Conservation (phyloP, 2,888 invertebrate genomes). For the Lobophora halterata region DNA sequence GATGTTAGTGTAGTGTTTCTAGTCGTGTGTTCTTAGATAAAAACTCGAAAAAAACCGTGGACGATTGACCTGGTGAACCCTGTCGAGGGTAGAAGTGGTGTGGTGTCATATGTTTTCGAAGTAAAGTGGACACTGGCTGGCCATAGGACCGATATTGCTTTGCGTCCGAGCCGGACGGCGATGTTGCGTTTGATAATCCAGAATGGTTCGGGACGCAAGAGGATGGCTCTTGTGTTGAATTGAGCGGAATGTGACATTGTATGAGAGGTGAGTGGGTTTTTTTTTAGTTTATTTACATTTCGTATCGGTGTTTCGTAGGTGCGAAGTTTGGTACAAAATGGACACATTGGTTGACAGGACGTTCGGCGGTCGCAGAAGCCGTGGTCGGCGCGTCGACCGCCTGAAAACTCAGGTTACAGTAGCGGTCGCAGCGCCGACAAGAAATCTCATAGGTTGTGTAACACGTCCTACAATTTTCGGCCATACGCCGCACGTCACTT, state of each 20-base stretch:
- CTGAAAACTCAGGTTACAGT: constrained; percentile 42
- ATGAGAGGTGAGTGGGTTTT: constrained; percentile 73
- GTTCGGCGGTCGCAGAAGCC: constrained; percentile 52
- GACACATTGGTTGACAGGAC: constrained; percentile 63
- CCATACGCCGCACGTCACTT: constrained; percentile 21
- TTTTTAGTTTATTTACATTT: constrained; percentile 75
- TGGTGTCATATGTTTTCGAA: constrained; percentile 80
- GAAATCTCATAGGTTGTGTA: constrained; percentile 61
- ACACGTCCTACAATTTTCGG: constrained; percentile 37
- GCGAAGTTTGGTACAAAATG: constrained; percentile 64
- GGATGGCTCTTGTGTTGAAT: constrained; percentile 73
- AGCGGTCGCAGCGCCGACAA: constrained; percentile 32
- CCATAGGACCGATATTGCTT: constrained; percentile 78
- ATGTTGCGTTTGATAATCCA: constrained; percentile 75
- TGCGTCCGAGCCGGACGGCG: constrained; percentile 73
- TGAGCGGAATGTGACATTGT: constrained; percentile 81
- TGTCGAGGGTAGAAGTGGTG: constrained; percentile 67
- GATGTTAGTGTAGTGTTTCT: constrained; percentile 63
- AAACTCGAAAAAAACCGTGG: constrained; percentile 59
- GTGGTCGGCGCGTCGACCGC: constrained; percentile 42
- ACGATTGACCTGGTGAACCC: constrained; percentile 55
- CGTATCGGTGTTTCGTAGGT: constrained; percentile 49
- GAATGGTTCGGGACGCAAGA: constrained; percentile 73
- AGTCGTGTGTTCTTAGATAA: constrained; percentile 64
- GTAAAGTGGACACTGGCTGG: constrained; percentile 74